Conservation (phyloP, 30 jellyfish, hydroid and myxozoan species). For the Haliclystus octoradiatus region DNA sequence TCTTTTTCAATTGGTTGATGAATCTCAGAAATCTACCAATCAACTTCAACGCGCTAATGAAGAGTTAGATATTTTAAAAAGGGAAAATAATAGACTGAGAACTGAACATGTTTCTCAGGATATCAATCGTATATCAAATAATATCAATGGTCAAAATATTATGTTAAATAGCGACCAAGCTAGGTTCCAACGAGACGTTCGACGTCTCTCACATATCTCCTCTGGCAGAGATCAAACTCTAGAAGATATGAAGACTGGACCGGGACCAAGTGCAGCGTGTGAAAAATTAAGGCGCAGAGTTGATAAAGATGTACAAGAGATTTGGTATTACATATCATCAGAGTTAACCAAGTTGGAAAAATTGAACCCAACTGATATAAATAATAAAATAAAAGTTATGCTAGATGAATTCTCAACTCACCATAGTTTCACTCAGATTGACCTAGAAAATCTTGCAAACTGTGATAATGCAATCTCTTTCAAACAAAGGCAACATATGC, state of each 20-base stretch:
- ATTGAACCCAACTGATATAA: slow-evolving; percentile 16
- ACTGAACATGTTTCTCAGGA: slow-evolving; percentile 30
- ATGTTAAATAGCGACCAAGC: background rate
- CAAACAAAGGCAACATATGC: slow-evolving; percentile 19
- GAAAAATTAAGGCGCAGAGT: slow-evolving; percentile 59
- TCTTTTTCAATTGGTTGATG: slow-evolving; percentile 72
- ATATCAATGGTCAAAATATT: background rate
- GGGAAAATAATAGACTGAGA: slow-evolving; percentile 51
- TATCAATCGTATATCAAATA: background rate
- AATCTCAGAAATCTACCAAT: slow-evolving; percentile 53
- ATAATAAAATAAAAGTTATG: slow-evolving; percentile 15
- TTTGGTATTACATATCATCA: slow-evolving; percentile 55
- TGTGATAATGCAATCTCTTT: slow-evolving; percentile 39
- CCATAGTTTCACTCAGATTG: slow-evolving; percentile 45
- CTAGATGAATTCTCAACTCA: slow-evolving; percentile 32
- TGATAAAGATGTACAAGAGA: slow-evolving; percentile 51
- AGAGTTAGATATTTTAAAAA: slow-evolving; percentile 36
- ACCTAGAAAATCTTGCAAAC: slow-evolving; percentile 47
- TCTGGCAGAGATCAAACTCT: background rate
- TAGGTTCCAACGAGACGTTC: background rate
- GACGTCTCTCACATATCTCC: background rate
- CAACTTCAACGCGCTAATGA: slow-evolving; percentile 23
- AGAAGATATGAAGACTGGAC: slow-evolving; percentile 2
- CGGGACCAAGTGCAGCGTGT: slow-evolving; percentile 42
- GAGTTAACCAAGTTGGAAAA: slow-evolving; percentile 23